Evolutionary conservation across 2,888 invertebrate genomes (phyloP), one percentile per base, ranked within the genome.

Genomic region (Buathra laborator): DNA sequence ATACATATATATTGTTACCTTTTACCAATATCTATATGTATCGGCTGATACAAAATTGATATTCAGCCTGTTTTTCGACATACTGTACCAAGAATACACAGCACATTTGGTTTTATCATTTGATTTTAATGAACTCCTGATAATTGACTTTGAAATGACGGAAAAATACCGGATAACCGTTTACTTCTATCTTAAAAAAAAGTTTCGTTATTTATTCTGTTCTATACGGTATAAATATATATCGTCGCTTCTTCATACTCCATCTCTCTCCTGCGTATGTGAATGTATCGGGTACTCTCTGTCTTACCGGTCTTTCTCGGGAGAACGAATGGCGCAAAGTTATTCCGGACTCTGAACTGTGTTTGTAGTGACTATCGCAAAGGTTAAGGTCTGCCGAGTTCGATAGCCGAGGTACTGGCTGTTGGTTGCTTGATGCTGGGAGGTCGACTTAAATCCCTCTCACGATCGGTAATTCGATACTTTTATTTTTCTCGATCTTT

Each of bases 361-460:
- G 51, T 32, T 10, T 19, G 72, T 48, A 16, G 7, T 83, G 79
- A 81, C 78, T 83, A 84, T 84, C 84, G 70, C 86, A 90, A 91
- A 91, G 91, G 91, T 91, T 90, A 91, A 91, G 91, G 91, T 86
- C 90, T 80, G 75, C 19, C 72, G 88, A 51, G 89, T 91, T 90
- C 91, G 90, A 91, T 89, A 90, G 88, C 90, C 89, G 77, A 71
- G 53, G 59, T 62, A 43, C 44, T 68, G 59, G 24, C 51, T 24
- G 56, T 24, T 4, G 56, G 53, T n/a, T 24, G 24, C 56, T 37
- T 24, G 24, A 24, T 53, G 53, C 53, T 71, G 70, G 75, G 75
- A 71, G 53, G 43, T 71, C 72, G 72, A 59, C 72, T 72, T n/a
- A 16, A 44, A 72, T 19, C 24, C 19, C 24, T 56, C 19, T 24